Evolutionary conservation across 2,888 invertebrate genomes (phyloP).

Genomic region (Gastrophysa polygoni): DNA sequence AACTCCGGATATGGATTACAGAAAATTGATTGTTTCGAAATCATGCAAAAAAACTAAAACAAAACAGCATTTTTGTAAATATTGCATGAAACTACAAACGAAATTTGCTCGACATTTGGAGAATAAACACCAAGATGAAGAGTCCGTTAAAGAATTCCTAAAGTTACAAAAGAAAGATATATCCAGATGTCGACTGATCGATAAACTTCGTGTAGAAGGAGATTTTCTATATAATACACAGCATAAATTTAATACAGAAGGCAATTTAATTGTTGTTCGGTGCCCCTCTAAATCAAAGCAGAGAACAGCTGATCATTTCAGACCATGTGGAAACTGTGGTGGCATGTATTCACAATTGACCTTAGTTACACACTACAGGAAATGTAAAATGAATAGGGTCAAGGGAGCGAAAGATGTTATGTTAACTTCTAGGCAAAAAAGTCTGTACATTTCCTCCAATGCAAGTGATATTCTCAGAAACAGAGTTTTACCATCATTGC

Average conservation of each 20-base stretch:
- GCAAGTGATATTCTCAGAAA: conserved; percentile 14
- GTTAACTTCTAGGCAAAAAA: conserved; percentile 3
- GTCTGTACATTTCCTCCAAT: conserved; percentile 12
- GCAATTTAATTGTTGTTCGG: conserved; percentile 15
- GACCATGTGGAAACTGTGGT: conserved; percentile 13
- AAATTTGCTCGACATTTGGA: conserved; percentile 16
- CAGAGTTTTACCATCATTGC: conserved; percentile 14
- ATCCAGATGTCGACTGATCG: not conserved
- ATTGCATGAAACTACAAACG: conserved; percentile 11
- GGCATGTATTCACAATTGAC: conserved; percentile 17
- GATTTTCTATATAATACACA: conserved; percentile 12
- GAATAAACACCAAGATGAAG: conserved; percentile 14
- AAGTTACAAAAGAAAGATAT: conserved; percentile 6
- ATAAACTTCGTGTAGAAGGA: conserved; percentile 8
- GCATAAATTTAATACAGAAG: conserved; percentile 12
- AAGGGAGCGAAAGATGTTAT: conserved; percentile 5
- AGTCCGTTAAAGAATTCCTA: not conserved
- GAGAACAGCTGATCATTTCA: conserved; percentile 9
- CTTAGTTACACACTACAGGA: conserved; percentile 11
- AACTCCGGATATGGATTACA: conserved; percentile 4
- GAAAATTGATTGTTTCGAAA: not conserved
- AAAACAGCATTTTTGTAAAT: conserved; percentile 17
- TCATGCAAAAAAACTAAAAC: not conserved
- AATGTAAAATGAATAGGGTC: conserved; percentile 5
- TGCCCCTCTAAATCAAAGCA: conserved; percentile 8